phyloP scores from a whole-genome alignment of 2,113 vertebrate species.

The Pseudopodoces humilis region DNA sequence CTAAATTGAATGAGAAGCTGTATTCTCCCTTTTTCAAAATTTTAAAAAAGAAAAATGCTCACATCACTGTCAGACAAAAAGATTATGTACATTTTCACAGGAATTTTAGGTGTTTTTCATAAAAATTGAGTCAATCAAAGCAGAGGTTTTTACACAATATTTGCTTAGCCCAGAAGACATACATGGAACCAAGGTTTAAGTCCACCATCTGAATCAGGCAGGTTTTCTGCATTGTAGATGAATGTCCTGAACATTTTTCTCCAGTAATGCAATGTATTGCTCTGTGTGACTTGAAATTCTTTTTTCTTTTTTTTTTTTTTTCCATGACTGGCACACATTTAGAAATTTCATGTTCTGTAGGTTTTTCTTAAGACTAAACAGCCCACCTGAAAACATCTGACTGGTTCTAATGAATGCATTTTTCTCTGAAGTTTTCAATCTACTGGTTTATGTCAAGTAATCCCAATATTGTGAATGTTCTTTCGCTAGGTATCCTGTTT shows the following conservation, averaged over 20 bases:
- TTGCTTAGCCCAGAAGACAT: background rate
- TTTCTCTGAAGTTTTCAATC: background rate
- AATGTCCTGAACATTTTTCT: background rate
- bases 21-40: background rate
- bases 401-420: background rate
- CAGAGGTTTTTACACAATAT: background rate
- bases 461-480: background rate
- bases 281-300: background rate
- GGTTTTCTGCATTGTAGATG: background rate
- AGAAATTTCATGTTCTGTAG: background rate
- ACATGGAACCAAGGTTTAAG: background rate
- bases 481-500: background rate
- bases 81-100: background rate
- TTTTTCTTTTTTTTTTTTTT: background rate
- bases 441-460: background rate
- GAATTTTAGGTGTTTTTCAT: background rate
- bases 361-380: background rate
- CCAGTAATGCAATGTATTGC: background rate
- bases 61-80: background rate
- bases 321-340: background rate
- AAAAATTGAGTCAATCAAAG: background rate
- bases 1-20: background rate
- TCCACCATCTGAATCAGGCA: background rate
- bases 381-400: background rate
- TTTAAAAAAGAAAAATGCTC: background rate